Percentiles rank a stretch among this genome's conserved stretches.
Conservation (phyloP, 1,140 invertebrate genomes). For the Rhagoletis pomonella region DNA sequence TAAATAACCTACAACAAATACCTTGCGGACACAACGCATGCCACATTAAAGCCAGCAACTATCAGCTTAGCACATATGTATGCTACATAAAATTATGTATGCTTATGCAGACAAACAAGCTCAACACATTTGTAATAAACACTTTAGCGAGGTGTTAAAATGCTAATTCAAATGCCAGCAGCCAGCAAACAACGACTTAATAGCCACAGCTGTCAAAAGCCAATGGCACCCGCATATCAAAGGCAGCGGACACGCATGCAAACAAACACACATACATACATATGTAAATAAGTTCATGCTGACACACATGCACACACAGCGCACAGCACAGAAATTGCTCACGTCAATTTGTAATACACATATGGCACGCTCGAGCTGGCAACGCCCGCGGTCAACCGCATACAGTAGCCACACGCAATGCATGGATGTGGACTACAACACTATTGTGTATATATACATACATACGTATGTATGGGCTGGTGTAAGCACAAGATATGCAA, state of each 20-base stretch:
- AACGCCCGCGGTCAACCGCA: neutral
- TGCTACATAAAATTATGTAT: neutral
- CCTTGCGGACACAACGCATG: neutral
- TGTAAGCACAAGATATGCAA: neutral
- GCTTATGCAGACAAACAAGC: neutral
- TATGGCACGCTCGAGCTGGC: neutral
- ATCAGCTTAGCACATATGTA: neutral
- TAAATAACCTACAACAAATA: neutral
- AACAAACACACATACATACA: neutral
- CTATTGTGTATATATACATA: too few relatives aligned
- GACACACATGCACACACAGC: neutral
- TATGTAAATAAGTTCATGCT: constrained; percentile 22
- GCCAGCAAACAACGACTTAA: neutral
- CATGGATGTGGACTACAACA: neutral
- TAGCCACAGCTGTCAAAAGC: neutral
- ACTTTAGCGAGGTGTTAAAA: constrained; percentile 30
- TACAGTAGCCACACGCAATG: neutral
- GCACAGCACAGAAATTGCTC: neutral
- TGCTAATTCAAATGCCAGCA: constrained; percentile 29
- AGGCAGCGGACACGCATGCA: constrained; percentile 30
- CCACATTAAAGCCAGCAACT: neutral
- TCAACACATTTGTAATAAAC: constrained; percentile 3
- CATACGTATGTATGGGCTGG: too few relatives aligned
- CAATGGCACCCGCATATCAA: constrained; percentile 20
- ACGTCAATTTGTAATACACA: neutral